Evolutionary conservation across 2,113 vertebrate genomes (phyloP), one percentile per base, ranked within the genome.

Genomic region (Globicephala melas): DNA sequence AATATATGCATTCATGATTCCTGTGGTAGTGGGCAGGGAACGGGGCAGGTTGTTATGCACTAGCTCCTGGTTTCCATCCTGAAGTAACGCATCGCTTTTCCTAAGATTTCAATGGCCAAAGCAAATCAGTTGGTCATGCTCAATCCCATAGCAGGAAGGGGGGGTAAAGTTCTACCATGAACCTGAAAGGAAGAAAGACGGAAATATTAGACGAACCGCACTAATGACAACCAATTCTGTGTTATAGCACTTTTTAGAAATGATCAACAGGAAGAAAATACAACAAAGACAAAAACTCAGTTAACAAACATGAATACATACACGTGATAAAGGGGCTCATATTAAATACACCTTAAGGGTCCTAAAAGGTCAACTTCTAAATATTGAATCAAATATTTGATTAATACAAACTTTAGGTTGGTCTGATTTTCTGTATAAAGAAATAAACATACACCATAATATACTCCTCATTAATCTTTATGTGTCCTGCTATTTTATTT

Each of bases 21-120:
- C 60, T 91, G 9, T 36, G 44, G 18, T 62, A 68, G 36, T 38
- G 9, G 41, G 8, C 58, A 89, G 15, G 53, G n/a, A 85, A 83
- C 28, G 47, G 14, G 26, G 36, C 8, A 92, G 80, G 71, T 82
- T 3, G 71, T 77, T 4, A 87, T 81, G 50, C 12, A 67, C 63
- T 26, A 6, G 41, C 28, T 62, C 33, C 93, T 89, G 77, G 74
- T 71, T 91, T 65, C 55, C 12, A 41, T 10, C n/a, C 5, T 60
- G 38, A 94, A 86, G 23, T 87, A 21, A 74, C 13, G 26, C 13
- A 86, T 92, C 5, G 73, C 20, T 85, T 70, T 53, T 82, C 23
- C 11, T 94, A 70, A 81, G n/a, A 74, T 91, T 94, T 95, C 28
- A 83, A 18, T 71, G 38, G 14, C 33, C 84, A 95, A 93, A 95